phyloP scores from a whole-genome alignment of 2,113 vertebrate species.

The Anoplopoma fimbria region DNA sequence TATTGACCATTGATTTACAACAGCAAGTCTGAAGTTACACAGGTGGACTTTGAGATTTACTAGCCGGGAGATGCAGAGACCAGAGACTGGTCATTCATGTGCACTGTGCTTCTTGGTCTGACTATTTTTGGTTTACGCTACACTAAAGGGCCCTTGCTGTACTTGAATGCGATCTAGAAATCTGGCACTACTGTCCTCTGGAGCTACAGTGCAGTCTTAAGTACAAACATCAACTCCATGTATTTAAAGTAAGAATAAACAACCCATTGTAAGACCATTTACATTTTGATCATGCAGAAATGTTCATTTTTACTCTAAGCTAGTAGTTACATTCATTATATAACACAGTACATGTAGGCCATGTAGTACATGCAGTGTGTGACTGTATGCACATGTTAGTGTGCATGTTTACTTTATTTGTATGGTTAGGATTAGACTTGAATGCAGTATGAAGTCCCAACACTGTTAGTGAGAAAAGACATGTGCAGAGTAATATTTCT shows the following conservation, averaged over 20 bases:
- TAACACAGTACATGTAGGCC: not conserved
- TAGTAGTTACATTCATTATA: not conserved
- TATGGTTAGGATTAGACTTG: too few species aligned
- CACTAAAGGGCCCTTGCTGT: conserved; percentile 1
- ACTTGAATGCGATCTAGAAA: not conserved
- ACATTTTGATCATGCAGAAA: not conserved
- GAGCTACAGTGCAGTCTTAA: not conserved
- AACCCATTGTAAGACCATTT: not conserved
- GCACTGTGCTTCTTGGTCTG: not conserved
- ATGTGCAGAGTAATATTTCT: conserved; percentile 6
- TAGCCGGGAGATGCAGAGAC: conserved; percentile 9
- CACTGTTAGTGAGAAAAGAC: not conserved
- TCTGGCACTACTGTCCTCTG: not conserved
- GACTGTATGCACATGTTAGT: not conserved
- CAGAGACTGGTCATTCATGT: conserved; percentile 26
- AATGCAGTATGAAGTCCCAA: too few species aligned
- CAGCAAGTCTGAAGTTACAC: conserved; percentile 8
- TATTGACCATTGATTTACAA: conserved; percentile 24
- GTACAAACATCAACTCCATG: not conserved
- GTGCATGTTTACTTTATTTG: not conserved
- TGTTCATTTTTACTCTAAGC: not conserved
- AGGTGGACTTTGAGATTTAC: conserved; percentile 41
- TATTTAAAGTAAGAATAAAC: not conserved
- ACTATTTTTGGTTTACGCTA: conserved; percentile 30
- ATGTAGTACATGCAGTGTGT: not conserved